Base-by-base conservation (phyloP, 2,797 vertebrate genomes). In the Eulemur albifrons region DNA sequence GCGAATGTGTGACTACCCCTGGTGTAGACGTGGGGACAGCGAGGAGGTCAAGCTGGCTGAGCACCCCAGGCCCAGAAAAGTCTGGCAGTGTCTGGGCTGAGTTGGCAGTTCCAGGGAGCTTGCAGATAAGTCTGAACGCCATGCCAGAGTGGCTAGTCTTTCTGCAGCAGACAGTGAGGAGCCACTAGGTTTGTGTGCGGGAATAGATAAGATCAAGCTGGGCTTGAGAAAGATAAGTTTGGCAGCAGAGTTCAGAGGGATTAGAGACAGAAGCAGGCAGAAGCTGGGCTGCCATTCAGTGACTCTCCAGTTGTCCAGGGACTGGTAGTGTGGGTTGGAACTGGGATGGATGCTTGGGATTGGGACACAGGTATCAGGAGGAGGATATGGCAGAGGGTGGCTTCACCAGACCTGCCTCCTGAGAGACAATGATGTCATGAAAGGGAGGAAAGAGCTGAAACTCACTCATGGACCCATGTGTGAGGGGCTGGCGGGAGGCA, bases 121-220 rank as follows among this genome's bases (percentile, higher is more conserved):
- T n/a, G 2, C 7, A 30, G 69, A 65, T n/a, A 27, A n/a, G 45
- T 92, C 77, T 50, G 79, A 65, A 73, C 35, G 63, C 48, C 59
- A 35, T 0, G 21, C 18, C 63, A 93, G 54, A 90, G 27, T n/a
- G 87, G 35, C 18, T 40, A 5, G 59, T 90, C 67, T 94, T 90
- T 94, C 96, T 88, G 94, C 48, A 20, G 40, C 67, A 94, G 83
- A 85, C 59, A 88, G 11, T 23, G 48, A 93, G 90, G 79, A 96
- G 67, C 65, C 69, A 6, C 27, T 70, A 75, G 27, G 43, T 90
- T 93, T 90, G 50, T 90, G 67, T 45, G 45, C 87, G 52, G 75
- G 67, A 92, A 79, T 32, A 97, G 94, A 91, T 73, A 77, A 91
- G 50, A 88, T 93, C 90, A 54, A 83, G 81, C 50, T 82, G 86